Evolutionary conservation across 2,113 vertebrate genomes (phyloP).

Genomic region (Sorex fumeus): DNA sequence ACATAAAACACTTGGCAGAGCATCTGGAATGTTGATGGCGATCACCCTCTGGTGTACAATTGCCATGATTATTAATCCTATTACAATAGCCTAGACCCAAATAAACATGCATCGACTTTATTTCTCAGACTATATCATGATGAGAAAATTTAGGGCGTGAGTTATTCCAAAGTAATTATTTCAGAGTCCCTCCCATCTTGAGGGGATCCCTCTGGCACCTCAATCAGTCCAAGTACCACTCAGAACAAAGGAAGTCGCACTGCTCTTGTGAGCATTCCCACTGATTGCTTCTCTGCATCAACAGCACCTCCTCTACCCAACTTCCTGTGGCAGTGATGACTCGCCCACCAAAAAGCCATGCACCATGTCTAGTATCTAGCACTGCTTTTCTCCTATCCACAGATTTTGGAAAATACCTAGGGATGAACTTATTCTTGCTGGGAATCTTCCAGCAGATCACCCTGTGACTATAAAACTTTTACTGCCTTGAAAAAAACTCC

Average conservation of each 20-base stretch:
- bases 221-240: background rate
- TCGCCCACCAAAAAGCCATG: background rate
- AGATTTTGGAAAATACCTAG: slow-evolving; percentile 11
- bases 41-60: background rate
- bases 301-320: background rate
- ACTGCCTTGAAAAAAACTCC: background rate
- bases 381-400: background rate
- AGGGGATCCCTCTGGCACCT: background rate
- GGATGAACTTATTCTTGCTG: background rate
- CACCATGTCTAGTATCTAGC: too few species aligned
- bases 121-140: slow-evolving; percentile 34
- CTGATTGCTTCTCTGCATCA: background rate
- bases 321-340: background rate
- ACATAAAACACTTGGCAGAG: background rate
- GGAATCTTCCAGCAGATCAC: background rate
- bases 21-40: slow-evolving; percentile 3
- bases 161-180: slow-evolving; percentile 14
- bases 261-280: rapidly evolving
- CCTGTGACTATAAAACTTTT: background rate
- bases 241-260: background rate
- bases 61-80: slow-evolving; percentile 7
- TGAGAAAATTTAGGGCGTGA: slow-evolving; percentile 1
- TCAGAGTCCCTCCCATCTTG: background rate
- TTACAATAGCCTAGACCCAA: background rate
- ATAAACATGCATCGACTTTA: background rate